Percentiles rank a stretch among this genome's conserved stretches.
These are phyloP conservation scores for Pseudopleuronectes americanus DNA, from an alignment of 2,797 vertebrate genomes.

Conservation along the genomic window DNA sequence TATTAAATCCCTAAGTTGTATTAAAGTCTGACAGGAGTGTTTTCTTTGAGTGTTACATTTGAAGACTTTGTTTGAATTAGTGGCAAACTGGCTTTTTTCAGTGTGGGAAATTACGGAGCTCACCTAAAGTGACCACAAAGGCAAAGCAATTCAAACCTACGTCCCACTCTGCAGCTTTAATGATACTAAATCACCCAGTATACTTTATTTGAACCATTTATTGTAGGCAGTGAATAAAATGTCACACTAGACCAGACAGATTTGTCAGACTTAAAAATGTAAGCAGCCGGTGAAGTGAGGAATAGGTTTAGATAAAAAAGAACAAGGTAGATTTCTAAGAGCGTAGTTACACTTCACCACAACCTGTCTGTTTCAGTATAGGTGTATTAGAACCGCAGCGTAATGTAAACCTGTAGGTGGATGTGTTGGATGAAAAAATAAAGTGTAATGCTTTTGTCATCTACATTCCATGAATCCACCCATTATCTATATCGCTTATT, in stretches of 20 bases:
- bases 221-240: neutral
- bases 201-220: constrained; percentile 15
- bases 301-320: neutral
- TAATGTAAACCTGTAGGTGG: too few relatives aligned
- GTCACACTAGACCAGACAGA: neutral
- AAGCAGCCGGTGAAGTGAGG: neutral
- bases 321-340: neutral
- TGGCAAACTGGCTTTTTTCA: constrained; percentile 1
- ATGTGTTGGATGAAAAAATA: neutral
- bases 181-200: constrained; percentile 1
- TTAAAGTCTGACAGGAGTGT: neutral
- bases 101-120: constrained; percentile 2
- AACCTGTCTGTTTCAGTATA: neutral
- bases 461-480: neutral
- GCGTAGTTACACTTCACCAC: neutral
- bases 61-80: constrained; percentile 1
- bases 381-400: neutral
- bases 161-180: neutral
- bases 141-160: constrained; percentile 4
- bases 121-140: constrained; percentile 11
- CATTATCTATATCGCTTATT: neutral
- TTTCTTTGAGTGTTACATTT: constrained; percentile 1
- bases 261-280: constrained; percentile 4
- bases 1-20: neutral
- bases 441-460: too few relatives aligned